Conservation (phyloP, 2,113 vertebrate genomes). For the Pholis gunnellus region DNA sequence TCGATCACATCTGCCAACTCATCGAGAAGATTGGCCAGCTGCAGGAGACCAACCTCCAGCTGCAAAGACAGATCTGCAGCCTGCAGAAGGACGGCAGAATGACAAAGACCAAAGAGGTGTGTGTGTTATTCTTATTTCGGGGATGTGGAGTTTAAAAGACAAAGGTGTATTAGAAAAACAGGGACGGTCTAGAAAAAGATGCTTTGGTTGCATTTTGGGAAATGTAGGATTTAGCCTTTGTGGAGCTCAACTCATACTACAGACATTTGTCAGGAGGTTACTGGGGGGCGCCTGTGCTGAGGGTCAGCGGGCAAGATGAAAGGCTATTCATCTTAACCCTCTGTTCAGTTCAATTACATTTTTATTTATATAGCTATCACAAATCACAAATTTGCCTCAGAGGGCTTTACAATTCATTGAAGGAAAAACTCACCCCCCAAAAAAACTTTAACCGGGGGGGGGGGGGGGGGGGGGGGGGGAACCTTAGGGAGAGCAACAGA, state of each 20-base stretch:
- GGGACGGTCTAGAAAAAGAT: background rate
- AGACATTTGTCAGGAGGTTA: background rate
- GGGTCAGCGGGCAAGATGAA: too few relatives aligned
- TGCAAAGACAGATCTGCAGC: slow-evolving; percentile 87
- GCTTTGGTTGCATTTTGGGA: background rate
- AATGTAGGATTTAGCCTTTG: background rate
- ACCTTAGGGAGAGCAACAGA: too few relatives aligned
- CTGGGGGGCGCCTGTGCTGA: too few relatives aligned
- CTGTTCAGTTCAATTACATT: too few relatives aligned
- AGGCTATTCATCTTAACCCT: too few relatives aligned
- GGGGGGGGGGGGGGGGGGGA: too few relatives aligned
- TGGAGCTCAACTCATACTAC: background rate
- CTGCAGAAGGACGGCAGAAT: slow-evolving; percentile 85
- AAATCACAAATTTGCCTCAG: too few relatives aligned
- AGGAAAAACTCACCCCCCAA: too few relatives aligned
- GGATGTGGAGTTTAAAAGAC: background rate
- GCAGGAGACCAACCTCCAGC: slow-evolving; percentile 87
- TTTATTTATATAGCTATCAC: too few relatives aligned
- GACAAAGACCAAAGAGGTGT: slow-evolving; percentile 86
- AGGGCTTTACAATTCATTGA: too few relatives aligned
- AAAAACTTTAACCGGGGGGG: too few relatives aligned
- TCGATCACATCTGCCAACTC: slow-evolving; percentile 91
- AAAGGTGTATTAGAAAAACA: background rate
- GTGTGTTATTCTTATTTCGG: background rate
- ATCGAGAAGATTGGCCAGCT: slow-evolving; percentile 91